phyloP scores from a whole-genome alignment of 2,888 invertebrate species.

The Drosophila longiperda region DNA sequence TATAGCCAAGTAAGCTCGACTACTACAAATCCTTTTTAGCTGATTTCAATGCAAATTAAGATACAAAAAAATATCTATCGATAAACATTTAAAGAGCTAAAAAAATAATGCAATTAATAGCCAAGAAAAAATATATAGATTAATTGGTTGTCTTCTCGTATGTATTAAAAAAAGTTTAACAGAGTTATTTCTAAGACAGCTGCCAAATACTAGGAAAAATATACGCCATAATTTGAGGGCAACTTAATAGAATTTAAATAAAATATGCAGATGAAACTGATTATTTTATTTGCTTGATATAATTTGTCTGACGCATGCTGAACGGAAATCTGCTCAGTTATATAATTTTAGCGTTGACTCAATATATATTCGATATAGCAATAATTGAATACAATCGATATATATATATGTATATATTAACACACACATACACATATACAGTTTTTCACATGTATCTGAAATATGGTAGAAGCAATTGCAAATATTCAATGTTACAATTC shows the following conservation, averaged over 20 bases:
- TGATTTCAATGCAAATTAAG: background rate
- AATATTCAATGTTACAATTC: constrained; percentile 50
- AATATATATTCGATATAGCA: constrained; percentile 19
- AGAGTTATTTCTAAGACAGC: background rate
- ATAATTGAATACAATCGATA: constrained; percentile 27
- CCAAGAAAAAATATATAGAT: background rate
- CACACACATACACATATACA: constrained; percentile 15
- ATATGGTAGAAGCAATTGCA: constrained; percentile 24
- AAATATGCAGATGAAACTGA: background rate
- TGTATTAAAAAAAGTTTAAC: background rate
- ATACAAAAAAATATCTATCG: no score
- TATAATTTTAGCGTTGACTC: constrained; percentile 21
- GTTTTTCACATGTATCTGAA: constrained; percentile 7
- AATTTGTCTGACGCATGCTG: background rate
- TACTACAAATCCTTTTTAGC: background rate
- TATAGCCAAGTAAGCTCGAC: background rate
- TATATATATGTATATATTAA: constrained; percentile 20
- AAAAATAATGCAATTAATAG: background rate
- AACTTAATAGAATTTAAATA: background rate
- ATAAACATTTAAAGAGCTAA: background rate
- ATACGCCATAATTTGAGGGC: background rate
- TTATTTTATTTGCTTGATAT: background rate
- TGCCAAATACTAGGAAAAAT: background rate
- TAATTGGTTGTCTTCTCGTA: background rate
- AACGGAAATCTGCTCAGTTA: constrained; percentile 1